Conservation (phyloP, 2,888 invertebrate genomes). For the Xiphydria camelus region DNA sequence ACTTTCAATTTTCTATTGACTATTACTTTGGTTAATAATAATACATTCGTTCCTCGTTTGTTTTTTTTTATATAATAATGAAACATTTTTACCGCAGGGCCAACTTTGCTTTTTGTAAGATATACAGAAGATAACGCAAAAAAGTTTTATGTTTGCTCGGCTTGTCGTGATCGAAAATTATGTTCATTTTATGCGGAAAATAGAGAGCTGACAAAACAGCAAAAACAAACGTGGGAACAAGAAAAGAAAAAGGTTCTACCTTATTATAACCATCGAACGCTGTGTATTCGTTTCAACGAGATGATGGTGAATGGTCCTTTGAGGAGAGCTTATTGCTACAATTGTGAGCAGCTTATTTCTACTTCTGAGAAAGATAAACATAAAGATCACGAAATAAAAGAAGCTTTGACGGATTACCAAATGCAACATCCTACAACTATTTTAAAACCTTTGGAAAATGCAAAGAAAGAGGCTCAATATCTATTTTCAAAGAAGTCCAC, state of each 20-base stretch:
- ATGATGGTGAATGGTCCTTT: slow-evolving; percentile 45
- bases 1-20: slow-evolving; percentile 16
- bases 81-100: slow-evolving; percentile 52
- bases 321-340: slow-evolving; percentile 66
- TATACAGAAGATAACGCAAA: slow-evolving; percentile 56
- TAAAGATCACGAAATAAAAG: slow-evolving; percentile 61
- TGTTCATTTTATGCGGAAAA: slow-evolving; percentile 73
- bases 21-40: neutral
- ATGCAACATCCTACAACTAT: slow-evolving; percentile 69
- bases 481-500: slow-evolving; percentile 75
- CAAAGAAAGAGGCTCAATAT: slow-evolving; percentile 86
- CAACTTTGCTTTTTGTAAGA: slow-evolving; percentile 71
- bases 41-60: slow-evolving; percentile 3
- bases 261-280: slow-evolving; percentile 61
- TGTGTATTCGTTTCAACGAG: slow-evolving; percentile 62
- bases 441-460: slow-evolving; percentile 70
- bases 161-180: slow-evolving; percentile 77
- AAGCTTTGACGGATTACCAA: slow-evolving; percentile 63
- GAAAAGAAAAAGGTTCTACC: slow-evolving; percentile 58
- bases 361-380: slow-evolving; percentile 58
- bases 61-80: slow-evolving; percentile 16
- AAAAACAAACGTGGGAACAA: slow-evolving; percentile 60
- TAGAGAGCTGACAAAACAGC: slow-evolving; percentile 54
- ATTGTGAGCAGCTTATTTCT: slow-evolving; percentile 64
- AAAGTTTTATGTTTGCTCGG: slow-evolving; percentile 80